Evolutionary conservation across 2,888 invertebrate species (phyloP), one percentile per base, ranked within the genome.

Genomic region (Myathropa florea): DNA sequence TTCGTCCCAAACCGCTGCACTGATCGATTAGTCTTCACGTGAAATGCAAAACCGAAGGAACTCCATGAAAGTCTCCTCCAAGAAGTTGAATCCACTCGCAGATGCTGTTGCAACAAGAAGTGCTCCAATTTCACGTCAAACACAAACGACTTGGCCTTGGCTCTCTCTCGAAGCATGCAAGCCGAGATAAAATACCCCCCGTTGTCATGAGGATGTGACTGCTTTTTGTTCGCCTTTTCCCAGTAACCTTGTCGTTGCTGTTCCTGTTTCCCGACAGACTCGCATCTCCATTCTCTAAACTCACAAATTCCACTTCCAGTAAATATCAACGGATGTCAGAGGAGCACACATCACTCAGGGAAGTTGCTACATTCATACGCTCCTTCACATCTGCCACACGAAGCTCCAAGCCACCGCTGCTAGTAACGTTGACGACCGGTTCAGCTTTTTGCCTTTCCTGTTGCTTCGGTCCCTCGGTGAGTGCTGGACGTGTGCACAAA

Each of bases 401-500:
- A 76, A 10, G n/a, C 55, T 55, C 55, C 55, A 2, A 1, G 4
- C 39, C 4, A 39, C 14, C 39, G 12, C n/a, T n/a, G n/a, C n/a
- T n/a, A 28, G 60, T 68, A 60, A 68, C 70, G 23, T 24, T 55
- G 60, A 68, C 82, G 78, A 86, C 85, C 82, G 68, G 82, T 86
- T 82, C 60, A 75, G 78, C 82, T 82, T 78, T 85, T 70, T 71
- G 26, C 64, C 55, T 82, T 82, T 86, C 72, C 68, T 73, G 81
- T 77, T 77, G 72, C 33, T 67, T 63, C 4, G 59, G n/a, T n/a
- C n/a, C 68, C 75, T 53, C 70, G 79, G 23, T 26, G 21, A 24
- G 30, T 70, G 67, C 63, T 72, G 61, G 46, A n/a, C 70, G 39
- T 18, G 26, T 77, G 53, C 70, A 55, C 36, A 57, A 75, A 67